Conservation (phyloP, 2,797 vertebrate genomes). For the Cyprinella venusta region DNA sequence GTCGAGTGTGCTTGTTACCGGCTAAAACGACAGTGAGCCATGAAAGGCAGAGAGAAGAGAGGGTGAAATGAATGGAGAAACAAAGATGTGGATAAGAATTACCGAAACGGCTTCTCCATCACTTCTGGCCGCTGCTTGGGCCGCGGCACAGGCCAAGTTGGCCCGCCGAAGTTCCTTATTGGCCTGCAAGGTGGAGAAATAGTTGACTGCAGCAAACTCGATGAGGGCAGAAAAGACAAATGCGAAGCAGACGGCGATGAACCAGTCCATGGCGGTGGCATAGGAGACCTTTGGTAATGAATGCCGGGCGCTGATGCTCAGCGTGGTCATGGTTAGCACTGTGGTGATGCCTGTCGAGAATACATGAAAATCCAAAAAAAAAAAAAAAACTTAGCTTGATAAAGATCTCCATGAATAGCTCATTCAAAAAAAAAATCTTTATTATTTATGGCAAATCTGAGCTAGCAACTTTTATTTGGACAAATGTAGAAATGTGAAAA, state of each 20-base stretch:
- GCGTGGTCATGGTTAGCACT: slow-evolving; percentile 93
- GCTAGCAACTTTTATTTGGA: neutral
- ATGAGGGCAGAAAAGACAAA: slow-evolving; percentile 96
- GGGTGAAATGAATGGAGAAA: neutral
- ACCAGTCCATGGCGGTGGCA: slow-evolving; percentile 97
- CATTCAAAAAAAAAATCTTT: neutral
- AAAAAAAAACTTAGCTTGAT: neutral
- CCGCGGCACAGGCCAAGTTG: slow-evolving; percentile 72
- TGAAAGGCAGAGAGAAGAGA: slow-evolving; percentile 5
- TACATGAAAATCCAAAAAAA: neutral
- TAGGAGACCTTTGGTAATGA: slow-evolving; percentile 96
- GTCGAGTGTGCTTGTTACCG: slow-evolving; percentile 73
- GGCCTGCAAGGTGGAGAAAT: slow-evolving; percentile 94
- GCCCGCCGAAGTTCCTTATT: slow-evolving; percentile 84
- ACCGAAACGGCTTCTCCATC: slow-evolving; percentile 86
- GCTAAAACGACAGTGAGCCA: slow-evolving; percentile 1
- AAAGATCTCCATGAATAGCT: neutral
- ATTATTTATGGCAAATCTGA: neutral
- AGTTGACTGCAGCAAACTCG: slow-evolving; percentile 96
- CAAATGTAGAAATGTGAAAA: neutral
- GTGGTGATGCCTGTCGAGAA: slow-evolving; percentile 89
- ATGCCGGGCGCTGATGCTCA: slow-evolving; percentile 94
- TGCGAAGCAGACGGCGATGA: slow-evolving; percentile 96
- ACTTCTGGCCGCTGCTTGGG: slow-evolving; percentile 66
- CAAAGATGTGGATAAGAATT: slow-evolving; percentile 65